Conservation (phyloP, 2,888 invertebrate genomes). For the Agrenia bidenticulata region DNA sequence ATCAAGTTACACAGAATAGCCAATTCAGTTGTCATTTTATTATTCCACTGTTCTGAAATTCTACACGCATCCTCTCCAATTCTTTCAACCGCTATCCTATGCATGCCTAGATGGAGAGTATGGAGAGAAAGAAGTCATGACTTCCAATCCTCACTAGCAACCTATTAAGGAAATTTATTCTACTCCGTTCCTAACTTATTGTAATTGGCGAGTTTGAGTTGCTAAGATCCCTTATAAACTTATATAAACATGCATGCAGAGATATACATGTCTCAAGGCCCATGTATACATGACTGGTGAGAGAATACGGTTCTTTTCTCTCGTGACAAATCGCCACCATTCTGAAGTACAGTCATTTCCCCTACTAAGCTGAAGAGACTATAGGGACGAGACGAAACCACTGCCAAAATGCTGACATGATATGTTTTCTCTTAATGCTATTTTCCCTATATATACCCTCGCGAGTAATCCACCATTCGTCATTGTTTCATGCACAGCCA, state of each 20-base stretch:
- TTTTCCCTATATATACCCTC: conserved; percentile 31
- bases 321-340: conserved; percentile 46
- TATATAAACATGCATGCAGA: conserved; percentile 22
- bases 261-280: conserved; percentile 8
- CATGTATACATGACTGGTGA: neutral
- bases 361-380: conserved; percentile 13
- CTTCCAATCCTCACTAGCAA: neutral
- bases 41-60: neutral
- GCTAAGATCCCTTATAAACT: no score
- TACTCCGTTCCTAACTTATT: neutral
- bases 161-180: neutral
- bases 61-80: neutral
- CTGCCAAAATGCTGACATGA: conserved; percentile 50
- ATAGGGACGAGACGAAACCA: conserved; percentile 8
- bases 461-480: conserved; percentile 40
- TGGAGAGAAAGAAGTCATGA: conserved; percentile 1
- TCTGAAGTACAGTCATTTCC: conserved; percentile 42
- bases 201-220: no score
- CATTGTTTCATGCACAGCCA: conserved; percentile 33
- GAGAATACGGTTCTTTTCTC: conserved; percentile 8
- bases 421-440: conserved; percentile 38
- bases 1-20: no score
- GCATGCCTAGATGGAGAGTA: neutral
- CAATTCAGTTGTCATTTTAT: neutral
- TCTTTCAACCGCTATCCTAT: neutral